phyloP scores from a whole-genome alignment of 2,113 vertebrate species.

The Lampris megalopsis region DNA sequence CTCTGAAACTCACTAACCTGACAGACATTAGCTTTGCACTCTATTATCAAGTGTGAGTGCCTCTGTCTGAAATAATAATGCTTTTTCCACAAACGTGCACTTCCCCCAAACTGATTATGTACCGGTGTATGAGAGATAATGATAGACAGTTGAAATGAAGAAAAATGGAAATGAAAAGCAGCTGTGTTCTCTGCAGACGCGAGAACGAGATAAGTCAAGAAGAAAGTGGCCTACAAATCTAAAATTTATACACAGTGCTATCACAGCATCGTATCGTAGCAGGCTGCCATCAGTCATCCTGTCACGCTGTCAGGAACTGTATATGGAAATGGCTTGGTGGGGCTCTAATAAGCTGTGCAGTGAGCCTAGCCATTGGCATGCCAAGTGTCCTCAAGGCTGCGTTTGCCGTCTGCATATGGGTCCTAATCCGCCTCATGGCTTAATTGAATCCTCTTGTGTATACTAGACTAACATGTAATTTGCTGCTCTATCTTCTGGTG shows the following conservation, averaged over 20 bases:
- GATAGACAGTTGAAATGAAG: conserved; percentile 22
- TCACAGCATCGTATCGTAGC: conserved; percentile 40
- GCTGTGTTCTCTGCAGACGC: conserved; percentile 28
- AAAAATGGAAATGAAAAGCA: conserved; percentile 36
- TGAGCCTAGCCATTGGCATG: conserved; percentile 48
- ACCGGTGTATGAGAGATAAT: conserved; percentile 10
- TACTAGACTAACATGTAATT: conserved; percentile 30
- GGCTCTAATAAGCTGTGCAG: conserved; percentile 55
- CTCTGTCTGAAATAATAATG: conserved; percentile 42
- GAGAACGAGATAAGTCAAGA: conserved; percentile 29
- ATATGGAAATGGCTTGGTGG: conserved; percentile 57
- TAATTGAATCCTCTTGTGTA: conserved; percentile 59
- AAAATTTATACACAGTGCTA: conserved; percentile 37
- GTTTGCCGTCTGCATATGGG: conserved; percentile 55
- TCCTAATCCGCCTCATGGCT: conserved; percentile 53
- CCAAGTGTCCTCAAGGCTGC: conserved; percentile 56
- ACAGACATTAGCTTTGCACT: conserved; percentile 48
- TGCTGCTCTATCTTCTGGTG: conserved; percentile 24
- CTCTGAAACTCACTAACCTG: conserved; percentile 44
- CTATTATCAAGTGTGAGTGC: conserved; percentile 15
- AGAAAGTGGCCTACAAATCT: conserved; percentile 23
- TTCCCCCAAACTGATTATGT: conserved; percentile 12
- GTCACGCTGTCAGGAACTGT: conserved; percentile 58
- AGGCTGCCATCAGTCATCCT: conserved; percentile 61
- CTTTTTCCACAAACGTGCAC: conserved; percentile 26